Conservation (phyloP, 2,113 vertebrate genomes). For the Lepus europaeus region DNA sequence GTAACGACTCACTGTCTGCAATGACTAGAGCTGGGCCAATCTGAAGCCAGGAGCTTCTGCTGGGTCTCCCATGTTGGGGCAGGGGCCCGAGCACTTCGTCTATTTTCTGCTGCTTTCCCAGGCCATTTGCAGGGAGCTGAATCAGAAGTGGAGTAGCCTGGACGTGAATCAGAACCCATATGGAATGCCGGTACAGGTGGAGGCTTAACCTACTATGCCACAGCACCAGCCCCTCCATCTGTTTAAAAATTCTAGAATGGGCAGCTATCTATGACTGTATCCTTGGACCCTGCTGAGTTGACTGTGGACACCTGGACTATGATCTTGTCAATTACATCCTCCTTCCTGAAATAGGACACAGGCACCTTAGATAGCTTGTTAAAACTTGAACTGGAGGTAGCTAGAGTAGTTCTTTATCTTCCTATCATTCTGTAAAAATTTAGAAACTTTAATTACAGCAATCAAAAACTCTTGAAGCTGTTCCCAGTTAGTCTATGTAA, state of each 20-base stretch:
- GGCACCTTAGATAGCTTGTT: not conserved
- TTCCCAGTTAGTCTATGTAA: not conserved
- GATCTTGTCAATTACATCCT: not conserved
- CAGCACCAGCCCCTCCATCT: no score
- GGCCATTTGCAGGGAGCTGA: no score
- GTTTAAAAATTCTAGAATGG: not conserved
- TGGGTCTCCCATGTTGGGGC: no score
- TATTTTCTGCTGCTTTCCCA: no score
- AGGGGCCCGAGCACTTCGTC: no score
- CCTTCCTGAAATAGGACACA: not conserved
- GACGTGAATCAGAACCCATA: no score
- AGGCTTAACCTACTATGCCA: no score
- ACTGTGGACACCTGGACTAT: not conserved
- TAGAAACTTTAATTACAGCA: slow-evolving; percentile 13
- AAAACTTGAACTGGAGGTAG: not conserved
- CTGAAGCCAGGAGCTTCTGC: no score
- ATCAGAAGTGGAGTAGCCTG: no score
- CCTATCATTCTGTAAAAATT: slow-evolving; percentile 31
- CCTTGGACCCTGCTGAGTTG: not conserved
- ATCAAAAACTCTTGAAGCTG: slow-evolving; percentile 28
- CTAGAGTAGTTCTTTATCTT: not conserved
- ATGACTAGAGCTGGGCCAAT: no score
- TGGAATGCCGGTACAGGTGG: no score
- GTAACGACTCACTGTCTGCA: no score
- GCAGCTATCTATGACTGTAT: not conserved